Evolutionary conservation across 2,888 invertebrate species (phyloP).

Genomic region (Zygogramma bicolorata): DNA sequence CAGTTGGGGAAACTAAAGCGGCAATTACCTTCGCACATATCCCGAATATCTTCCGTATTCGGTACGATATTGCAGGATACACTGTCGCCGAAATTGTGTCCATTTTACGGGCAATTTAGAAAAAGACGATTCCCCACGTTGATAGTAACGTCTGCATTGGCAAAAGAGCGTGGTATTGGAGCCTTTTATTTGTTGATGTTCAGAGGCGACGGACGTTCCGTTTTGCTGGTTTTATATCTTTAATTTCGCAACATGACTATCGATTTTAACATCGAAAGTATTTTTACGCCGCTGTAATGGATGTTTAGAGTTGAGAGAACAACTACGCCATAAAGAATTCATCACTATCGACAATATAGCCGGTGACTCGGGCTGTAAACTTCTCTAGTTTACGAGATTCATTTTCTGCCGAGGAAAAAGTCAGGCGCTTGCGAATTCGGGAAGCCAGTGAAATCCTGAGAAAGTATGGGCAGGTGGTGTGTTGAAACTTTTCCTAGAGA

Average conservation of each 20-base stretch:
- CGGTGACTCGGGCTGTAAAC: background rate
- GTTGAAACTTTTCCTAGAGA: too few relatives aligned
- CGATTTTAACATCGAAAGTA: slow-evolving; percentile 29
- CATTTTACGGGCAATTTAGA: slow-evolving; percentile 38
- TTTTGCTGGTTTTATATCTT: slow-evolving; percentile 36
- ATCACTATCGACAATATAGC: background rate
- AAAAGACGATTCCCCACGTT: slow-evolving; percentile 36
- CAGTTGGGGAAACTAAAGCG: slow-evolving; percentile 9
- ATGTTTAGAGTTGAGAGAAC: background rate
- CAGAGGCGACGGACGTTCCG: slow-evolving; percentile 26
- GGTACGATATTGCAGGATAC: slow-evolving; percentile 13
- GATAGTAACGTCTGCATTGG: slow-evolving; percentile 30
- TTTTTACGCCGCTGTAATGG: slow-evolving; percentile 3
- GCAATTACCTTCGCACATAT: slow-evolving; percentile 12
- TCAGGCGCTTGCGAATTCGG: background rate
- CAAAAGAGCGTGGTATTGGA: slow-evolving; percentile 26
- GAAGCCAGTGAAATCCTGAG: background rate
- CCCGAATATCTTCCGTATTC: slow-evolving; percentile 4
- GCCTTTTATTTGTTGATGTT: slow-evolving; percentile 38
- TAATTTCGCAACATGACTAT: slow-evolving; percentile 31
- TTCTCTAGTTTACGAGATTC: background rate
- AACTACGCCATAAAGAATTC: background rate
- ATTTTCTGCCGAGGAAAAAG: background rate
- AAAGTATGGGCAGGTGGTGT: too few relatives aligned
- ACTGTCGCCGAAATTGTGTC: slow-evolving; percentile 35